Percentiles rank a stretch among this genome's conserved stretches.
phyloP scores from a whole-genome alignment of 2,113 vertebrate genomes.

The Rostratula benghalensis region DNA sequence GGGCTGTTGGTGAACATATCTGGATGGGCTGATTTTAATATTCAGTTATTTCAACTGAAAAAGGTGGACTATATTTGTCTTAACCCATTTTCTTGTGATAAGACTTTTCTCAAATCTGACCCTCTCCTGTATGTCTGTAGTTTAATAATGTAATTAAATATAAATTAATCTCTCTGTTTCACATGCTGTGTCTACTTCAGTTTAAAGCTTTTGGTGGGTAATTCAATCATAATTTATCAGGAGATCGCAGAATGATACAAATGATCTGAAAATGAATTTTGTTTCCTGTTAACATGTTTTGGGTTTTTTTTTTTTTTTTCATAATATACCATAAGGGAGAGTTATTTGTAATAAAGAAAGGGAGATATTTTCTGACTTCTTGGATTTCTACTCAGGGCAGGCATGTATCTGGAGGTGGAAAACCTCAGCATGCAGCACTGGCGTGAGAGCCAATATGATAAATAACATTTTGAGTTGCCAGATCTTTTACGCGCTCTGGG shows the following conservation, averaged over 20 bases:
- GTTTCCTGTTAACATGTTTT: neutral
- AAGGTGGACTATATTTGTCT: neutral
- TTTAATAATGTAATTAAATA: neutral
- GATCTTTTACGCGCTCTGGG: slow-evolving; percentile 19
- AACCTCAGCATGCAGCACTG: neutral
- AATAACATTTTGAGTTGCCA: slow-evolving; percentile 48
- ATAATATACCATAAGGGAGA: neutral
- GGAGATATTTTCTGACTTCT: neutral
- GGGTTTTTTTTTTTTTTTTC: neutral
- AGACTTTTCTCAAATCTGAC: neutral
- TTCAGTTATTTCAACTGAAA: neutral
- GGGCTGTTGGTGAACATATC: neutral
- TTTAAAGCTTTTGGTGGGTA: neutral
- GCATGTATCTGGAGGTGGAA: neutral
- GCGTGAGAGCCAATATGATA: slow-evolving; percentile 9
- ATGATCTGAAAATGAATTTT: neutral
- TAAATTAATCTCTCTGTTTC: neutral
- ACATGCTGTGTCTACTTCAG: neutral
- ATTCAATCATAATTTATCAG: neutral
- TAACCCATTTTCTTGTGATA: neutral
- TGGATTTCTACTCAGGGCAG: neutral
- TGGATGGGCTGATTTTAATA: neutral
- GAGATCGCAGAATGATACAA: neutral
- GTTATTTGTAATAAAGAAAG: neutral
- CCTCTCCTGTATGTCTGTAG: neutral